Percentiles rank a stretch among this genome's conserved stretches.
Evolutionary conservation across 1,140 invertebrate genomes (phyloP).

Genomic region (Halictus rubicundus): DNA sequence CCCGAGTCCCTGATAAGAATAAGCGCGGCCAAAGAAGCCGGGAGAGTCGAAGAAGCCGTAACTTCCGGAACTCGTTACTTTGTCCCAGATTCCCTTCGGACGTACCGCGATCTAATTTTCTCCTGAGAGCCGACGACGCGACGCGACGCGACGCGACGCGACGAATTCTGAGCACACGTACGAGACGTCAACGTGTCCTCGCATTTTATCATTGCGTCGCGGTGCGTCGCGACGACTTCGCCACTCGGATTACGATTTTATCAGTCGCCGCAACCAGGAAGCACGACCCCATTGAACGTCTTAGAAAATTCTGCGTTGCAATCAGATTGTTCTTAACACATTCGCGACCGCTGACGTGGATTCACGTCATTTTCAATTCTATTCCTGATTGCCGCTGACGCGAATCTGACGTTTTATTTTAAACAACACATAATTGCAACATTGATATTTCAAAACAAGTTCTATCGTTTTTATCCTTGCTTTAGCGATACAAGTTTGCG

Average conservation of each 20-base stretch:
- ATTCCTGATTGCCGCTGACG: no score
- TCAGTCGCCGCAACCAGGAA: neutral
- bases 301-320: no score
- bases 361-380: no score
- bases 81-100: constrained; percentile 3
- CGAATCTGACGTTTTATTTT: no score
- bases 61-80: constrained; percentile 39
- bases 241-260: constrained; percentile 3
- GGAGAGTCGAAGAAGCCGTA: constrained; percentile 29
- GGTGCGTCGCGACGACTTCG: neutral
- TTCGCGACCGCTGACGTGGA: no score
- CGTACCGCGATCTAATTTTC: neutral
- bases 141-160: no score
- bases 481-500: no score
- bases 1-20: constrained; percentile 60
- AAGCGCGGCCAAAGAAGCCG: neutral
- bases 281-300: no score
- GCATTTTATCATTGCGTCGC: neutral
- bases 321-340: no score
- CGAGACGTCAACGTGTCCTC: neutral
- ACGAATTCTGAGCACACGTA: neutral
- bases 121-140: neutral
- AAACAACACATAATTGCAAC: no score
- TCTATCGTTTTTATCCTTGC: no score
- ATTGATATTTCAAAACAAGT: no score